Percentiles rank a stretch among this genome's conserved stretches.
Evolutionary conservation across 1,140 invertebrate species (phyloP).

Genomic region (Drosophila erecta): DNA sequence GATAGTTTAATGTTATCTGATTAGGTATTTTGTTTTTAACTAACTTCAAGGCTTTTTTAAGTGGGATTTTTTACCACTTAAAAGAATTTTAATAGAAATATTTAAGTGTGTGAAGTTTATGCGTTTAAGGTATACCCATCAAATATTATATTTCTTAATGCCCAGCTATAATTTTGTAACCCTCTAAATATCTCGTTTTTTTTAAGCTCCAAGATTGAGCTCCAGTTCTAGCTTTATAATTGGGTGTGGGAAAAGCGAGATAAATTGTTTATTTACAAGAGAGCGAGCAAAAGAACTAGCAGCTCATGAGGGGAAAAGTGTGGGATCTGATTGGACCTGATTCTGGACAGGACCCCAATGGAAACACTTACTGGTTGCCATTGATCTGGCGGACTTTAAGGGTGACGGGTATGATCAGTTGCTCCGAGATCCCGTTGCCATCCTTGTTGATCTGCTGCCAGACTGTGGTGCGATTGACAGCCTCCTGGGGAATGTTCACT

Average conservation of each 20-base stretch:
- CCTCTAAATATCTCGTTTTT: too few relatives aligned
- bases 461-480: constrained; percentile 94
- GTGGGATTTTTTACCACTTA: too few relatives aligned
- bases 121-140: too few relatives aligned
- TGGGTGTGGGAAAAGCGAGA: neutral
- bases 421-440: constrained; percentile 75
- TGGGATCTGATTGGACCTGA: constrained; percentile 1
- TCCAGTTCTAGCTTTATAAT: neutral
- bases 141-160: too few relatives aligned
- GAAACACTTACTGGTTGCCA: constrained; percentile 80
- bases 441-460: constrained; percentile 94
- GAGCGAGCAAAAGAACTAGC: constrained; percentile 15
- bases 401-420: constrained; percentile 72
- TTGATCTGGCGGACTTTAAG: constrained; percentile 81
- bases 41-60: too few relatives aligned
- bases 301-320: constrained; percentile 11
- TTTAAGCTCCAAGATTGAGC: too few relatives aligned
- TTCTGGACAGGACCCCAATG: neutral
- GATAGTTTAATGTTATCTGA: too few relatives aligned
- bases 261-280: constrained; percentile 21
- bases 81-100: too few relatives aligned
- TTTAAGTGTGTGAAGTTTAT: too few relatives aligned
- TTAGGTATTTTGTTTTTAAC: too few relatives aligned
- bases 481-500: constrained; percentile 96
- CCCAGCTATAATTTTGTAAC: too few relatives aligned